Base-by-base conservation (phyloP, 2,797 vertebrate species). In the Cynopterus sphinx region DNA sequence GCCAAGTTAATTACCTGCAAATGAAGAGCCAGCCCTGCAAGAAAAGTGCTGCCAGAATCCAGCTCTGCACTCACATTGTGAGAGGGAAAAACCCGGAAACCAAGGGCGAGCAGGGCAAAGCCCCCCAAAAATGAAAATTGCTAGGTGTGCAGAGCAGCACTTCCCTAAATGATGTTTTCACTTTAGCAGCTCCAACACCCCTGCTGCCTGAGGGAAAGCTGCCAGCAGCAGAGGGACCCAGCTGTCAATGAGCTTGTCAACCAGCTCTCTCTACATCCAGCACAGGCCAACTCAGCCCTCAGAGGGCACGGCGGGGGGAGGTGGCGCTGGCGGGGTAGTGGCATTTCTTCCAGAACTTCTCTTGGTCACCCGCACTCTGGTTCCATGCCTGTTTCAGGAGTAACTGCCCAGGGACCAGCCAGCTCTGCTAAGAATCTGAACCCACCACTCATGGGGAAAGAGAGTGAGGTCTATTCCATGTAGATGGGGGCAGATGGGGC, bases 1-100 rank as follows among this genome's bases (percentile, higher is more conserved):
- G 55, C 94, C 95, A 94, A 78, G 57, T 73, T 96, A 89, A 95
- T 94, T 63, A 88, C 92, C 91, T 86, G 87, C 78, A 67, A 92
- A 79, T 26, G 78, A 95, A 70, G n/a, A 90, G 41, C 26, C 28
- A 43, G 36, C 43, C 36, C 36, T 70, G 26, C 79, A 87, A 61
- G 51, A 33, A 59, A 46, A 36, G 8, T 19, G 36, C 84, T 11
- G 0, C 28, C 24, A 15, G 74, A 53, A 36, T 53, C 71, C 68
- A 55, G n/a, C 67, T 55, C 88, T 6, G 24, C 77, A 84, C 59
- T 53, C 75, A 68, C 49, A 17, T 24, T 10, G 85, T 15, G 26
- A 11, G 61, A 75, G 59, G 39, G 53, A 9, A 83, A 89, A 71
- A 2, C 15, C 19, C n/a, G 75, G 75, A 94, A 87, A 46, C 49